Evolutionary conservation across 1,140 invertebrate genomes (phyloP), one percentile per base, ranked within the genome.

Genomic region (Euwallacea similis): DNA sequence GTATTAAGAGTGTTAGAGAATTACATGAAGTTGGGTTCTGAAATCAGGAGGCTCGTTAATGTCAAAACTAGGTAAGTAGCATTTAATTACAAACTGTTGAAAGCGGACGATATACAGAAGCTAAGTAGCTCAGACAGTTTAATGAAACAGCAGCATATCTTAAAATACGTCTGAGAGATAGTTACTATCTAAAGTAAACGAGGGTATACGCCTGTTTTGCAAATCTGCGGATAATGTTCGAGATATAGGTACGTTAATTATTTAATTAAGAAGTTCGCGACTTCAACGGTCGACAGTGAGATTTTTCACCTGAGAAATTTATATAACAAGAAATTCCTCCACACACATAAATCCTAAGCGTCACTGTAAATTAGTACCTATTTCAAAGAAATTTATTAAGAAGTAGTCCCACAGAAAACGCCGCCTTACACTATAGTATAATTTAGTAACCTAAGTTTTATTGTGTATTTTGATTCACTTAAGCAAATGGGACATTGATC

Each of bases 391-490:
- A 65, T 65, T 65, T 65, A 65, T 65, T 46, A 44, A 15, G 54
- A 54, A 43, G 53, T 54, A 65, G 63, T 16, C 47, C 50, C 63
- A 65, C 63, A 54, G 63, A 65, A 46, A 65, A 65, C 42, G 63
- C 63, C 63, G 63, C 63, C 10, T 46, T 65, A 65, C 21, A 33
- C 4, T 65, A 55, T 65, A 54, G 53, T 65, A 65, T 54, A 65
- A 65, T 65, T 65, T 65, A 50, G 47, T 65, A 50, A 54, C 41
- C 63, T 54, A 33, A 8, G 63, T 65, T 65, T 65, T 44, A 65
- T 55, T 65, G 54, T 65, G 63, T 65, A 15, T 65, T 65, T 65
- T 65, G 63, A 33, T 54, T 65, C 43, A 65, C 54, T 65, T 65
- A 65, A 41, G 47, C 0, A 53, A 42, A 47, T 41, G 10, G 50